These are phyloP conservation scores for Onychostoma macrolepis DNA, from an alignment of 2,113 vertebrate species.

Conservation along the genomic window DNA sequence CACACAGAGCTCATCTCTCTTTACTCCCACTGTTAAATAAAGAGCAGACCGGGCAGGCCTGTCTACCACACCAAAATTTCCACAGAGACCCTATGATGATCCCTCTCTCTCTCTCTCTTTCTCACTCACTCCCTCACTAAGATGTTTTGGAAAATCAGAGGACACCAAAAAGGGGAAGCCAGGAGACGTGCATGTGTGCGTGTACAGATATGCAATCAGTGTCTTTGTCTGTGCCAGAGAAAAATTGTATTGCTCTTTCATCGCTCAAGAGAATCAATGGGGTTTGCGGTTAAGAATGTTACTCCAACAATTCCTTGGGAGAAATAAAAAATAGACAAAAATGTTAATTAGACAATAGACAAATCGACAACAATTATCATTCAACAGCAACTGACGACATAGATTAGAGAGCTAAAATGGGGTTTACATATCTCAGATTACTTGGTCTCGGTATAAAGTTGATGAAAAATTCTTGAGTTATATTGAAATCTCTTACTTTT, in stretches of 20 bases:
- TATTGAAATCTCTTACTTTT: neutral
- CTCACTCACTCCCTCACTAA: neutral
- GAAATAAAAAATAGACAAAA: neutral
- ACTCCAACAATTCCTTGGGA: neutral
- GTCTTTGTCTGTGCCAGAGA: neutral
- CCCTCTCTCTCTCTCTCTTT: neutral
- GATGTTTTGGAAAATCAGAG: conserved; percentile 33
- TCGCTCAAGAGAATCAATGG: neutral
- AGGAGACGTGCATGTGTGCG: neutral
- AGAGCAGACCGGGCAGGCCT: conserved; percentile 30
- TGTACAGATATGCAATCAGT: neutral
- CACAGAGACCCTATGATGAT: conserved; percentile 13
- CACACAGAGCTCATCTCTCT: conserved; percentile 35
- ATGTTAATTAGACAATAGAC: neutral
- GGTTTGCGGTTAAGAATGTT: neutral
- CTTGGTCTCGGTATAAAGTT: neutral
- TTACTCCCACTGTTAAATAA: conserved; percentile 39
- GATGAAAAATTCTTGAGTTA: neutral
- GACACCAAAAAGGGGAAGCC: conserved; percentile 11
- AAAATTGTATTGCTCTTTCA: neutral
- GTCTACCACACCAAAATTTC: conserved; percentile 20
- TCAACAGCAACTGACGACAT: neutral
- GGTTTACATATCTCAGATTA: neutral
- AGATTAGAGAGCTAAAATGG: neutral
- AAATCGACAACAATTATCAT: neutral